phyloP scores from a whole-genome alignment of 2,113 vertebrate species.

The Dipodomys merriami region DNA sequence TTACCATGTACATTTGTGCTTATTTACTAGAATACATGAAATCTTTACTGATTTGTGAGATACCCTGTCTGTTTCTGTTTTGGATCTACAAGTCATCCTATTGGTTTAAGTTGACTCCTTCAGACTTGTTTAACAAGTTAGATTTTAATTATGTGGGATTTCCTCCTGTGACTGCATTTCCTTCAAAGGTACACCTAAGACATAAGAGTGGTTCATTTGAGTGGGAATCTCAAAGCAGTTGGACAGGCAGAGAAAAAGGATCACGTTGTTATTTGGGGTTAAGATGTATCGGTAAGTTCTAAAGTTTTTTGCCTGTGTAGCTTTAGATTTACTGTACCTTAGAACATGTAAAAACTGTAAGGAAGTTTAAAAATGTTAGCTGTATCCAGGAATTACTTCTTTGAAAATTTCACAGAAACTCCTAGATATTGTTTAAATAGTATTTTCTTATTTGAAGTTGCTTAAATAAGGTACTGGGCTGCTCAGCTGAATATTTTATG shows the following conservation, averaged over 20 bases:
- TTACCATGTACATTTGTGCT: not conserved
- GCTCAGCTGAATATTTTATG: not conserved
- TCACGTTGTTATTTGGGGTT: slow-evolving; percentile 25
- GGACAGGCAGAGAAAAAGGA: slow-evolving; percentile 36
- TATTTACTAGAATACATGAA: slow-evolving; percentile 37
- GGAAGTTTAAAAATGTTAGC: slow-evolving; percentile 8
- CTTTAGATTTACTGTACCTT: not conserved
- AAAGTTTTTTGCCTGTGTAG: not conserved
- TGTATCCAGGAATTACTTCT: not conserved
- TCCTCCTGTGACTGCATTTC: slow-evolving; percentile 69
- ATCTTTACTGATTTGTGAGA: slow-evolving; percentile 47
- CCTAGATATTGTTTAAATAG: slow-evolving; percentile 6
- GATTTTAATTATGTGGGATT: slow-evolving; percentile 73
- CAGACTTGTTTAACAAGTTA: slow-evolving; percentile 81
- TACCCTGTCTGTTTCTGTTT: slow-evolving; percentile 24
- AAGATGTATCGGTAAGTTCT: slow-evolving; percentile 79
- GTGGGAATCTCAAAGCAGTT: slow-evolving; percentile 58
- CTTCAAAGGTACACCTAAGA: slow-evolving; percentile 44
- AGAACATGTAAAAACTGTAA: slow-evolving; percentile 5
- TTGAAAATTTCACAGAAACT: not conserved
- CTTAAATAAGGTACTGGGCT: slow-evolving; percentile 4
- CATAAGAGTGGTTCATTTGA: slow-evolving; percentile 51
- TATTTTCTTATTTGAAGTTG: not conserved
- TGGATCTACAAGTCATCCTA: slow-evolving; percentile 13
- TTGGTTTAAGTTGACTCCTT: slow-evolving; percentile 69